Evolutionary conservation across 30 jellyfish, hydroid and myxozoan species (phyloP).

Genomic region (Calvadosia cruxmelitensis): DNA sequence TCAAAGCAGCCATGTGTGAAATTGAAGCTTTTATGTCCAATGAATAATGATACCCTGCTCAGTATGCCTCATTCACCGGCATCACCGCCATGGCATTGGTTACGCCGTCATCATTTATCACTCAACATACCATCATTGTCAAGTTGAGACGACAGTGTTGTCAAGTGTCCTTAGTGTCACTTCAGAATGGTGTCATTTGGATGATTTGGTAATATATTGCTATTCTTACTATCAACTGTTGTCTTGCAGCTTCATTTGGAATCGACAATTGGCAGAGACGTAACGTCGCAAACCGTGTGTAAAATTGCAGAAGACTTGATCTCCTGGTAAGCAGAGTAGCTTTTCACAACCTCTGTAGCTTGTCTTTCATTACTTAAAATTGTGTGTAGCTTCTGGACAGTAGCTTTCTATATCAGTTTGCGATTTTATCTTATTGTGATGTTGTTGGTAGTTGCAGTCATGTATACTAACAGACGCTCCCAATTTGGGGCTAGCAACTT

Average conservation of each 20-base stretch:
- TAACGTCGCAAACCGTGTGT: slow-evolving; percentile 60
- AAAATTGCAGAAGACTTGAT: slow-evolving; percentile 48
- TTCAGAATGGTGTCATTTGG: too few relatives aligned
- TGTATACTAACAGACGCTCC: too few relatives aligned
- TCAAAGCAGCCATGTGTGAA: too few relatives aligned
- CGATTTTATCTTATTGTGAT: not conserved
- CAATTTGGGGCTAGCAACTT: too few relatives aligned
- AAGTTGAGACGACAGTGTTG: too few relatives aligned
- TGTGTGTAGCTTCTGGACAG: too few relatives aligned
- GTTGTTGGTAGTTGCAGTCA: not conserved
- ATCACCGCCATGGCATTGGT: not conserved
- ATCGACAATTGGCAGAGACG: slow-evolving; percentile 94
- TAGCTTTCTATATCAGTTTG: not conserved
- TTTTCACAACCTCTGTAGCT: not conserved
- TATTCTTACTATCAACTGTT: not conserved
- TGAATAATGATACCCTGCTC: too few relatives aligned
- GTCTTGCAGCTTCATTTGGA: slow-evolving; percentile 67
- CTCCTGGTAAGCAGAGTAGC: slow-evolving; percentile 40
- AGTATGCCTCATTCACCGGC: too few relatives aligned
- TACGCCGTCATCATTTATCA: not conserved
- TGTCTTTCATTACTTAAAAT: too few relatives aligned
- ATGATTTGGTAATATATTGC: too few relatives aligned
- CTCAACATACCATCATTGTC: not conserved
- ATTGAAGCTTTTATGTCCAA: too few relatives aligned
- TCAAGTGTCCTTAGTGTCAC: too few relatives aligned